These are phyloP conservation scores for Shinisaurus crocodilurus DNA, from an alignment of 2,113 vertebrate species.

Conservation along the genomic window DNA sequence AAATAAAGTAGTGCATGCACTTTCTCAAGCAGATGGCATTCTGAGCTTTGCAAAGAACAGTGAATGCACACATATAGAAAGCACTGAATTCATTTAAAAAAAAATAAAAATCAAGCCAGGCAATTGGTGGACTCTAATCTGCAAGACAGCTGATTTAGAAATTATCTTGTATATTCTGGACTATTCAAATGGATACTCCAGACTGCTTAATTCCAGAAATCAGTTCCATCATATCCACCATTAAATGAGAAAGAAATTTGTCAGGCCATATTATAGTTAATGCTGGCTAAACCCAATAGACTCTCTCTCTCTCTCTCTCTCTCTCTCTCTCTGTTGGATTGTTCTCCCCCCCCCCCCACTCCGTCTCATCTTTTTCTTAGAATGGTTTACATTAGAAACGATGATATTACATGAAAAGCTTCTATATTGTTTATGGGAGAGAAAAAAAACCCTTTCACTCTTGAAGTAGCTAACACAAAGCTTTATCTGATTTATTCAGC, in stretches of 20 bases:
- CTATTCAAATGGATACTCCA: neutral
- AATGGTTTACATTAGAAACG: slow-evolving; percentile 71
- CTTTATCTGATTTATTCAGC: slow-evolving; percentile 79
- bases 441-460: slow-evolving; percentile 62
- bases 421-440: slow-evolving; percentile 66
- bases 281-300: slow-evolving; percentile 64
- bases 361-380: slow-evolving; percentile 61
- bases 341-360: neutral
- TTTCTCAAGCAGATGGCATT: neutral
- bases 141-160: neutral
- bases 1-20: too few species aligned
- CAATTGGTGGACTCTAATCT: neutral
- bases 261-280: slow-evolving; percentile 77
- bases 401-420: slow-evolving; percentile 73
- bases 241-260: slow-evolving; percentile 69
- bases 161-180: neutral
- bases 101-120: neutral
- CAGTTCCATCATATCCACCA: neutral
- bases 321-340: slow-evolving; percentile 57
- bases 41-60: neutral
- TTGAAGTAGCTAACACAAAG: slow-evolving; percentile 71
- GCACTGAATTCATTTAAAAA: neutral
- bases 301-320: slow-evolving; percentile 62
- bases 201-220: neutral
- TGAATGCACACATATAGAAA: neutral